Conservation (phyloP, 2,797 vertebrate species). For the Falco berigora region DNA sequence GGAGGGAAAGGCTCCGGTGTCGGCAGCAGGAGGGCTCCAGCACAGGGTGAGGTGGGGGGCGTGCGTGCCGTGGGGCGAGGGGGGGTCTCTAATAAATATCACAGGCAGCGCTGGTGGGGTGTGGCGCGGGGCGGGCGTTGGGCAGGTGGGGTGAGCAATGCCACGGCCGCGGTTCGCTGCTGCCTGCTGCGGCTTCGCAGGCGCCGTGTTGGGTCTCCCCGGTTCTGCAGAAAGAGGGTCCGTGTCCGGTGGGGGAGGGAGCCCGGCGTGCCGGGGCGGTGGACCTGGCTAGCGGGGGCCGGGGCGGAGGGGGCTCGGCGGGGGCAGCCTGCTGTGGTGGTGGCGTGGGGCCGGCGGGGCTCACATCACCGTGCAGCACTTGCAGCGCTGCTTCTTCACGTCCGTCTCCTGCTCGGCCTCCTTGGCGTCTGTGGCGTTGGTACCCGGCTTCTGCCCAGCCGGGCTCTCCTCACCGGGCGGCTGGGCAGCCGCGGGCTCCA, state of each 20-base stretch:
- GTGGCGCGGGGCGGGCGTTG: background rate
- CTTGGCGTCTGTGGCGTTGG: constrained; percentile 66
- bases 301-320: background rate
- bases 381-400: constrained; percentile 90
- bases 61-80: background rate
- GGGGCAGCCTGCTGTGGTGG: background rate
- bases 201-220: background rate
- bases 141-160: background rate
- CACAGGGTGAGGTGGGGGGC: background rate
- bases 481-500: constrained; percentile 47
- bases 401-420: constrained; percentile 77
- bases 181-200: background rate
- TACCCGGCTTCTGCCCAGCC: constrained; percentile 58
- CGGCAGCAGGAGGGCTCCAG: background rate
- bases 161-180: background rate
- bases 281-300: background rate
- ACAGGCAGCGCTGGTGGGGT: background rate
- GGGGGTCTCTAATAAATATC: constrained; percentile 30
- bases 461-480: constrained; percentile 43
- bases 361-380: constrained; percentile 96
- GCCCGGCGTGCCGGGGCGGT: background rate
- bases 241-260: background rate
- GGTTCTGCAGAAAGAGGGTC: background rate
- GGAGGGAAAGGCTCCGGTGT: background rate
- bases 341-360: background rate